Evolutionary conservation across 2,797 vertebrate genomes (phyloP), one percentile per base, ranked within the genome.

Genomic region (Melanotaenia boesemani): DNA sequence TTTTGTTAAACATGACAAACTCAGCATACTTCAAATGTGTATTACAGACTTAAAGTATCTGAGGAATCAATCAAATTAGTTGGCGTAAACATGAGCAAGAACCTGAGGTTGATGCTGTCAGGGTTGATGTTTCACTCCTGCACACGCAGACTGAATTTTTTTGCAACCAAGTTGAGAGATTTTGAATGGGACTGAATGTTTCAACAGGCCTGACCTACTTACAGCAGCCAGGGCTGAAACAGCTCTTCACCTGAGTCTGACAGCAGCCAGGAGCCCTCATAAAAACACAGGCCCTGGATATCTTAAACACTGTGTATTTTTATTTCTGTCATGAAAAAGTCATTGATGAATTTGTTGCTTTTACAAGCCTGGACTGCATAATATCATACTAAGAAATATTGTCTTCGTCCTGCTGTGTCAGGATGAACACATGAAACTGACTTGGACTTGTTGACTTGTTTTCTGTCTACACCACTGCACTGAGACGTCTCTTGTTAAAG

Each of bases 141-240:
- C 64, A 85, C 83, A 88, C 57, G 57, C 84, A 80, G 63, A 83
- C 58, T 69, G 79, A 79, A 63, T 79, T 73, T 71, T 80, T 80
- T 80, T 65, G 74, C 48, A 85, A 90, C 90, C 84, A 88, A 88
- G 86, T 81, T 77, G 69, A 90, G 83, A 83, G 82, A 76, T 89
- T 90, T 76, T 74, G 52, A 88, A 77, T 72, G 66, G 77, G 76
- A 89, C 84, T 76, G 81, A 91, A 85, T 81, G 86, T 91, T 91
- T 89, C 82, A 88, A 87, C 86, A 90, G 86, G 71, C 77, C 74
- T 93, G 91, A 93, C 92, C 92, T 93, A 94, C 87, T 92, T 94
- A 80, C 58, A 85, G 86, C 77, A 71, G 80, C 74, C 80, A 79
- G 59, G 63, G 57, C 80, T 85, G 77, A 79, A 85, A 75, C 79